A percentile compares a stretch with the other conserved stretches of the same genome.
These are phyloP conservation scores for Danio aesculapii DNA, from an alignment of 2,797 vertebrate genomes.

Conservation along the genomic window DNA sequence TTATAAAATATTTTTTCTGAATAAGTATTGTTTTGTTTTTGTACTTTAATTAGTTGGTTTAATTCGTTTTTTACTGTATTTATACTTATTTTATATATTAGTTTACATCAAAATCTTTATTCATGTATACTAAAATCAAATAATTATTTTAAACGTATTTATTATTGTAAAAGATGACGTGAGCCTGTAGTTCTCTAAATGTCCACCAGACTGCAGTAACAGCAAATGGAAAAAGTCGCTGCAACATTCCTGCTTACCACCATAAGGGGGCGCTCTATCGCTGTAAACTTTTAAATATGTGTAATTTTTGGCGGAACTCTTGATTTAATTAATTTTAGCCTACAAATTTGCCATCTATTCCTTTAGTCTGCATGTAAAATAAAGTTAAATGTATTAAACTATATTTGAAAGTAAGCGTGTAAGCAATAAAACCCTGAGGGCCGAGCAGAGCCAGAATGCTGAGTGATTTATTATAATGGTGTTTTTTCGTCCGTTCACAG, in stretches of 20 bases:
- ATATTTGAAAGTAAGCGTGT: no score
- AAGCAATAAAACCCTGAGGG: neutral
- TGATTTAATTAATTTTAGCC: no score
- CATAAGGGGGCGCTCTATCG: neutral
- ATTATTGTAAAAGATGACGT: neutral
- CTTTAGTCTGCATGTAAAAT: neutral
- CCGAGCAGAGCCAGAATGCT: neutral
- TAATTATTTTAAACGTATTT: neutral
- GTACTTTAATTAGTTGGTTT: no score
- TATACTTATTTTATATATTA: no score
- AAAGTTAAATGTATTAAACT: neutral
- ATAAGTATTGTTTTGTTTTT: no score
- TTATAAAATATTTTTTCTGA: no score
- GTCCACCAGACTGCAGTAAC: neutral
- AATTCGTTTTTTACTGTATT: no score
- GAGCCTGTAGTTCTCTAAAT: neutral
- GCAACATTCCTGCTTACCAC: neutral
- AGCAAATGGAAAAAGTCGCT: no score
- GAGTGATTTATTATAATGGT: neutral
- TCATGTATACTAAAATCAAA: no score
- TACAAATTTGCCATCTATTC: neutral
- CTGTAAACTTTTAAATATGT: neutral
- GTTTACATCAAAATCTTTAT: no score
- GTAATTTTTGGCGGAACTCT: neutral
- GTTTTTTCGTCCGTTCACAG: conserved; percentile 6